A percentile compares a stretch with the other conserved stretches of the same genome.
phyloP scores from a whole-genome alignment of 1,140 invertebrate genomes.

The Plectrocnemia conspersa region DNA sequence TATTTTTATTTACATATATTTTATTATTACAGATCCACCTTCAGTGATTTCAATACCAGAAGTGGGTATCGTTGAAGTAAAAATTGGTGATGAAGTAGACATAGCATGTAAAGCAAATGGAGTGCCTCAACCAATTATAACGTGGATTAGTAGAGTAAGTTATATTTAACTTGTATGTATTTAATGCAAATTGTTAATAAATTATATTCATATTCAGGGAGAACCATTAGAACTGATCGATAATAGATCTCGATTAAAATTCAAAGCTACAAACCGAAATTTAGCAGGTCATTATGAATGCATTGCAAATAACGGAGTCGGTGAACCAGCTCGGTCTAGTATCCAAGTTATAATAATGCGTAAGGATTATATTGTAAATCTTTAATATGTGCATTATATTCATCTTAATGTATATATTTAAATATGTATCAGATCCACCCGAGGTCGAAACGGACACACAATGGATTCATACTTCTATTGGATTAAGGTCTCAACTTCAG shows the following conservation, averaged over 20 bases:
- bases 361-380: constrained; percentile 17
- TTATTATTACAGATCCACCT: constrained; percentile 55
- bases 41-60: constrained; percentile 62
- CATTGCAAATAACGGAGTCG: constrained; percentile 66
- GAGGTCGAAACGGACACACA: constrained; percentile 56
- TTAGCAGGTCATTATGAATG: constrained; percentile 69
- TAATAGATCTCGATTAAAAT: constrained; percentile 58
- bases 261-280: constrained; percentile 60
- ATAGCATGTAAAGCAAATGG: constrained; percentile 64
- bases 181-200: constrained; percentile 1
- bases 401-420: no score
- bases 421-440: constrained; percentile 76
- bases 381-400: background rate
- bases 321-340: constrained; percentile 59
- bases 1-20: constrained; percentile 15
- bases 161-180: constrained; percentile 6
- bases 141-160: constrained; percentile 64
- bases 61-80: constrained; percentile 63
- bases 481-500: constrained; percentile 61
- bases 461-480: constrained; percentile 68
- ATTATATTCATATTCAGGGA: constrained; percentile 46
- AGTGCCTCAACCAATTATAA: constrained; percentile 62
- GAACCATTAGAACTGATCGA: constrained; percentile 59
- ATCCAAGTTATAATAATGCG: constrained; percentile 42
- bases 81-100: constrained; percentile 63